Evolutionary conservation across 92 coral and sea anemone genomes (phyloP), one percentile per base, ranked within the genome.

Genomic region (Metridium senile): DNA sequence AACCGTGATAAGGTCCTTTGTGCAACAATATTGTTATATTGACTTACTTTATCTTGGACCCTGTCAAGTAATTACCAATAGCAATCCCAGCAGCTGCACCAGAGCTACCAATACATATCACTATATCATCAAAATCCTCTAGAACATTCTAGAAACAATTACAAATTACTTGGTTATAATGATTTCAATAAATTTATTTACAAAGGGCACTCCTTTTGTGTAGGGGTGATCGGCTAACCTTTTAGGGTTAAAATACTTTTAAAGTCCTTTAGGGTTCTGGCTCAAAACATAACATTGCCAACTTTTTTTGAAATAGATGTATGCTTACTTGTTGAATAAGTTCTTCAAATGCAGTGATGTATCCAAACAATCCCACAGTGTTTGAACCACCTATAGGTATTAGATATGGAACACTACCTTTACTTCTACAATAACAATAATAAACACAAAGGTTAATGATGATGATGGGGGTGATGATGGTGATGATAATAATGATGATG

Each of bases 61-160:
- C 98, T 34, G 95, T 87, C 45, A 90, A 63, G 81, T 90, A 85
- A 57, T 90, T 93, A 17, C 85, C 95, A 34, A 93, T 90, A 17
- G 94, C 95, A 72, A 93, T 67, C 47, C 94, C 98, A 27, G 98
- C 75, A 20, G 93, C 95, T 16, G 90, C 76, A 45, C 98, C 98
- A 0, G 88, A 75, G 67, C 93, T 93, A 34, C 98, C 98, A 81
- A 64, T 74, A 45, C 93, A 83, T 72, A 87, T 52, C 4, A 93
- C 90, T 52, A 93, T 93, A 70, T 90, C 98, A 70, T 93, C 95
- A 78, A 81, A 93, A 57, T 90, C 82, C 58, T 90, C 90, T 65
- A 81, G 76, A 22, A 90, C 78, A 46, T 90, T 87, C 95, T 93
- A 67, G 22, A n/a, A 76, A 82, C 11, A 70, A 49, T 26, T 2